Evolutionary conservation across 2,888 invertebrate species (phyloP).

Genomic region (Acholoe squamosa): DNA sequence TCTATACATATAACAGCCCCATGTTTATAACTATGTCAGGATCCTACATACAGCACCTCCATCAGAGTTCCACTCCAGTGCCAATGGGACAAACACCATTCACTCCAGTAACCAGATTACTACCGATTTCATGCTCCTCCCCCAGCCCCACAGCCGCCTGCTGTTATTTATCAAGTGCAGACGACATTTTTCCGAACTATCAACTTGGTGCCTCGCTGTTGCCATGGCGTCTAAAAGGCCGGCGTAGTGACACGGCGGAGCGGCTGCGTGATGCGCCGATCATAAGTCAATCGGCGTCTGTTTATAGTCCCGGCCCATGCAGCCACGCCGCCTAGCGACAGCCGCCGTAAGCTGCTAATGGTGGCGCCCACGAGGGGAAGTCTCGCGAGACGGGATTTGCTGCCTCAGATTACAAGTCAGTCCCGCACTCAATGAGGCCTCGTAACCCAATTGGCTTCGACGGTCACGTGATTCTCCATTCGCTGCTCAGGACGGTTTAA

Average conservation of each 20-base stretch:
- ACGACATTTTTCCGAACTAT: background rate
- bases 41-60: no score
- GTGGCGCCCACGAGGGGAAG: background rate
- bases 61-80: background rate
- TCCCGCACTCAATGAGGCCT: slow-evolving; percentile 24
- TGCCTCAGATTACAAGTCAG: slow-evolving; percentile 47
- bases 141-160: background rate
- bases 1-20: no score
- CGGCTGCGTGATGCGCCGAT: background rate
- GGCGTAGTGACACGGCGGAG: background rate
- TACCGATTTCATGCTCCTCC: background rate
- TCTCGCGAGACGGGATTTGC: slow-evolving; percentile 43
- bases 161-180: background rate
- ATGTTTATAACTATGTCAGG: no score
- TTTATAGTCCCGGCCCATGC: slow-evolving; percentile 7
- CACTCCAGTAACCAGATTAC: slow-evolving; percentile 21
- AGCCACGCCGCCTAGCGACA: slow-evolving; percentile 1
- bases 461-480: slow-evolving; percentile 30
- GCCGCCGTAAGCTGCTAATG: slow-evolving; percentile 25
- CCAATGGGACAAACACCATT: background rate
- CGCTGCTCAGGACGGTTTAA: slow-evolving; percentile 16
- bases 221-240: background rate
- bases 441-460: slow-evolving; percentile 52
- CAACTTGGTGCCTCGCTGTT: background rate
- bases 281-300: slow-evolving; percentile 44